Conservation (phyloP, 2,113 vertebrate genomes). For the Dolichotis patagonum region DNA sequence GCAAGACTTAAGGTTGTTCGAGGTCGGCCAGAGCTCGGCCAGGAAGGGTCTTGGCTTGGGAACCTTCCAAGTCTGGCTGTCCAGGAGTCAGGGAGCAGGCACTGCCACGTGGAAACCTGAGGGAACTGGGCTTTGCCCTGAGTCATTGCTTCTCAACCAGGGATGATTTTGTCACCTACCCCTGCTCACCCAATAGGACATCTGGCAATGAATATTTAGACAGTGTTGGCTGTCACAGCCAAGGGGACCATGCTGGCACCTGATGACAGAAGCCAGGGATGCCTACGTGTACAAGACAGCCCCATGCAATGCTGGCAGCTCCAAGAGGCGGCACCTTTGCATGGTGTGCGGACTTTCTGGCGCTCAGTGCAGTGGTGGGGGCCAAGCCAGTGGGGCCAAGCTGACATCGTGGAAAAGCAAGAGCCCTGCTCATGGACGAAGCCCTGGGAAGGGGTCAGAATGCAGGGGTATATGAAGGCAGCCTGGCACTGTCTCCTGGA, state of each 20-base stretch:
- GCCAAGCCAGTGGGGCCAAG: background rate
- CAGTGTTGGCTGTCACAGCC: background rate
- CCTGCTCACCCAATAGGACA: background rate
- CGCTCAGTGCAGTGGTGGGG: background rate
- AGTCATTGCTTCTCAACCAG: background rate
- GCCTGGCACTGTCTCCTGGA: background rate
- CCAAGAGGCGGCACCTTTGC: fast-evolving
- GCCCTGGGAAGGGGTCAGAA: background rate
- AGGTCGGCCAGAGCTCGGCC: background rate
- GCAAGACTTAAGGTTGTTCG: background rate
- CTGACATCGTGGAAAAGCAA: background rate
- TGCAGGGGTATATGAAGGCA: too few species aligned
- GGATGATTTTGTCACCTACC: background rate
- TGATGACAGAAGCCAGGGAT: background rate
- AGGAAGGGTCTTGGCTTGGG: fast-evolving
- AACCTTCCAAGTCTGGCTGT: background rate
- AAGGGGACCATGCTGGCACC: background rate
- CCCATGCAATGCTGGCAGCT: too few species aligned
- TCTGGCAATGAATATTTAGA: background rate
- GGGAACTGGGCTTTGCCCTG: background rate
- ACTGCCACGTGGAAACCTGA: fast-evolving
- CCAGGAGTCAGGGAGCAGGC: too few species aligned
- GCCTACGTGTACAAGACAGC: background rate
- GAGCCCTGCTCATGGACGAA: background rate
- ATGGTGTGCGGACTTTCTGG: background rate